These are phyloP conservation scores for Plectropomus leopardus DNA, from an alignment of 2,113 vertebrate genomes.

Conservation along the genomic window DNA sequence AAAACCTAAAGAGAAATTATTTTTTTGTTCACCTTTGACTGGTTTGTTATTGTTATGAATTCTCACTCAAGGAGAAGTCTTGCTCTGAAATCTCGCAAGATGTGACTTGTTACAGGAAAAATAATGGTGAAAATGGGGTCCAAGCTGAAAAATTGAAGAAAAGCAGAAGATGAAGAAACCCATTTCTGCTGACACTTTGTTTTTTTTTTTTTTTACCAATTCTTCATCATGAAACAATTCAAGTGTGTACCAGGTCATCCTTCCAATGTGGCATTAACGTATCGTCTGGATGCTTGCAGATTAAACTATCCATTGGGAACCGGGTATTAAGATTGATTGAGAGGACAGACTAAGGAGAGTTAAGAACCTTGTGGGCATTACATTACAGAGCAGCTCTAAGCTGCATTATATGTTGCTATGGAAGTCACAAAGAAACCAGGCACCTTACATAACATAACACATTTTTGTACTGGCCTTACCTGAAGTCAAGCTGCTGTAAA, in stretches of 20 bases:
- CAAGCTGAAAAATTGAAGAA: background rate
- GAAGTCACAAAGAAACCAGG: slow-evolving; percentile 46
- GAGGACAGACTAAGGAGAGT: slow-evolving; percentile 61
- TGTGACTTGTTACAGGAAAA: too few relatives aligned
- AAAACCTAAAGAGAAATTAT: too few relatives aligned
- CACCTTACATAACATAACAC: slow-evolving; percentile 11
- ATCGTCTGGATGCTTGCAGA: slow-evolving; percentile 62
- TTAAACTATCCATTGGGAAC: slow-evolving; percentile 68
- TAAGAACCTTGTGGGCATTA: slow-evolving; percentile 63
- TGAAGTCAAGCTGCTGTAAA: slow-evolving; percentile 22
- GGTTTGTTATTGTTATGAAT: too few relatives aligned
- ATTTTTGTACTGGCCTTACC: slow-evolving; percentile 3
- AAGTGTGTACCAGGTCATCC: slow-evolving; percentile 49
- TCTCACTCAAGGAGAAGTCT: too few relatives aligned
- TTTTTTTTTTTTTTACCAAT: slow-evolving; percentile 8
- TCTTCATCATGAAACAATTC: slow-evolving; percentile 30
- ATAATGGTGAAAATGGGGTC: too few relatives aligned
- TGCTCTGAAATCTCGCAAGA: too few relatives aligned
- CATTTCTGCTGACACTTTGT: background rate
- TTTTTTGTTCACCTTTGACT: too few relatives aligned
- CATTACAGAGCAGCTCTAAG: slow-evolving; percentile 62
- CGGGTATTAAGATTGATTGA: slow-evolving; percentile 72
- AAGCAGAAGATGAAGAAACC: background rate
- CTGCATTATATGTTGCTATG: slow-evolving; percentile 58
- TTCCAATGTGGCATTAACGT: slow-evolving; percentile 56